A percentile compares a stretch with the other conserved stretches of the same genome.
Evolutionary conservation across 1,140 invertebrate genomes (phyloP).

Genomic region (Ladona fulva): DNA sequence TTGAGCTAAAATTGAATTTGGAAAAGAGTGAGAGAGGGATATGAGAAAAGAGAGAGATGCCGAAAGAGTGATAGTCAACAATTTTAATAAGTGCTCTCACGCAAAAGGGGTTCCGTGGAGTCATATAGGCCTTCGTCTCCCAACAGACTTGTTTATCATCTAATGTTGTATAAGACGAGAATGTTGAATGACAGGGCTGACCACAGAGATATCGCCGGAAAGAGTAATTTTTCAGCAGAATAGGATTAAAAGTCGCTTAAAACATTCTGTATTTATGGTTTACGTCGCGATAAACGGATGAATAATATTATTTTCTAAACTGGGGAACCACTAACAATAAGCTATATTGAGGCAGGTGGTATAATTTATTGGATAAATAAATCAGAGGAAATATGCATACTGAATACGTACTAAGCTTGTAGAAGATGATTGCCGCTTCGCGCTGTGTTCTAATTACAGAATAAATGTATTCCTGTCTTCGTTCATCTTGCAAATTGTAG

Average conservation of each 20-base stretch:
- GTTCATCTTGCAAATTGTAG: too few relatives aligned
- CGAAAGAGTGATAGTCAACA: background rate
- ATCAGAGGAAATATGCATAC: too few relatives aligned
- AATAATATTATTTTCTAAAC: too few relatives aligned
- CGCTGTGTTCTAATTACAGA: too few relatives aligned
- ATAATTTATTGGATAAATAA: too few relatives aligned
- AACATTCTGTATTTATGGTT: too few relatives aligned
- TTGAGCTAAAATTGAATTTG: background rate
- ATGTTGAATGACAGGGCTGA: background rate
- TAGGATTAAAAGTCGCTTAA: slow-evolving; percentile 2
- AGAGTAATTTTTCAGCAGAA: background rate
- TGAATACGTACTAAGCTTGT: too few relatives aligned
- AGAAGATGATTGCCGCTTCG: too few relatives aligned
- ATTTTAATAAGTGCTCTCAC: slow-evolving; percentile 2
- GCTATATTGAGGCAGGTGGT: too few relatives aligned
- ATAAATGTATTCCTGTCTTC: too few relatives aligned
- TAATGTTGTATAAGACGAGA: background rate
- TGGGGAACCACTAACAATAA: too few relatives aligned
- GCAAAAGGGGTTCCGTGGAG: background rate
- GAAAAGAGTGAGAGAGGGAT: background rate
- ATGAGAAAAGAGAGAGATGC: background rate
- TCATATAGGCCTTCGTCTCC: background rate
- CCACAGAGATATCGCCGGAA: background rate
- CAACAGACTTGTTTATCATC: background rate
- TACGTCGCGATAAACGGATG: too few relatives aligned